phyloP scores from a whole-genome alignment of 2,113 vertebrate genomes.

The Sceloporus undulatus region DNA sequence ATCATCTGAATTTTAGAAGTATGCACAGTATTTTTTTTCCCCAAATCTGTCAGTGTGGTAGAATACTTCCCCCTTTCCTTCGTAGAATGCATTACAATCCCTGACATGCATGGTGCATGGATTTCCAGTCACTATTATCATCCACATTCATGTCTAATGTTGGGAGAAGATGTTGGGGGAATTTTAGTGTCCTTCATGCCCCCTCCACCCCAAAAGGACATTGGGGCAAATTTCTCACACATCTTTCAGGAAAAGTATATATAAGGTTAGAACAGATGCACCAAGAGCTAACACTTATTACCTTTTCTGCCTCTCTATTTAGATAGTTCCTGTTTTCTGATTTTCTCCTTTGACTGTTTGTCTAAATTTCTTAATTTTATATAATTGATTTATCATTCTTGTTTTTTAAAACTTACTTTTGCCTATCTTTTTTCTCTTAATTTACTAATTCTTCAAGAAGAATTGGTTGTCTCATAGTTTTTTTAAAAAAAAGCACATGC shows the following conservation, averaged over 20 bases:
- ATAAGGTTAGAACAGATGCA: not conserved
- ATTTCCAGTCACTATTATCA: not conserved
- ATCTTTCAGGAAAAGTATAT: not conserved
- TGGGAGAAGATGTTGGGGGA: not conserved
- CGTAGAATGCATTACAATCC: no score
- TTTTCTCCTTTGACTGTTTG: constrained; percentile 15
- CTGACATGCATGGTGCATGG: no score
- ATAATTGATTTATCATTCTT: not conserved
- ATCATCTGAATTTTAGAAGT: not conserved
- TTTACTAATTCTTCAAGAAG: not conserved
- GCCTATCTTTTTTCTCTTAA: not conserved
- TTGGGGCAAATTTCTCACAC: not conserved
- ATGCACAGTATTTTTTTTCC: not conserved
- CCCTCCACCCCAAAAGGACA: no score
- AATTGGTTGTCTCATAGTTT: not conserved
- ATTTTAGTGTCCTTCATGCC: no score
- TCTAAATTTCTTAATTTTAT: not conserved
- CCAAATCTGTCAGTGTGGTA: not conserved
- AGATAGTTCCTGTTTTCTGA: not conserved
- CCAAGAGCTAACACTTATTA: not conserved
- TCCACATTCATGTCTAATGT: not conserved
- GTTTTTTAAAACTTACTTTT: no score
- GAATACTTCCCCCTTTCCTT: no score
- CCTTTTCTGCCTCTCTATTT: not conserved
- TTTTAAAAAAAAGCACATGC: no score